Evolutionary conservation across 2,797 vertebrate genomes (phyloP), one percentile per base, ranked within the genome.

Genomic region (Paramormyrops hopkinsi): DNA sequence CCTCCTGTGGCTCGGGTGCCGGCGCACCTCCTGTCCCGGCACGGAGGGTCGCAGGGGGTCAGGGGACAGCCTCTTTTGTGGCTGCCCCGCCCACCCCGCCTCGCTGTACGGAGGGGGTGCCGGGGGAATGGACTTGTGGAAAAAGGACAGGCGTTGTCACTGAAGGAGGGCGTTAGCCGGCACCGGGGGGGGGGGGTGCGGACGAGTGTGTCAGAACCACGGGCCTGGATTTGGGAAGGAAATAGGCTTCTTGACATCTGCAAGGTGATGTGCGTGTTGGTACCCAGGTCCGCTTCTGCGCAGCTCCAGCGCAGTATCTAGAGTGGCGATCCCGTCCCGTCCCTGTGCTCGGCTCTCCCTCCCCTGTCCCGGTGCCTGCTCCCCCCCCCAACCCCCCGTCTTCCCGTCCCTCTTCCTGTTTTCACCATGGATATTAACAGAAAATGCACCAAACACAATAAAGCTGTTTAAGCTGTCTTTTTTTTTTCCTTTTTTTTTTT

Each of bases 381-480:
- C 62, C 59, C 11, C 2, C n/a, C 62, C 6, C 83, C n/a, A 53
- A 53, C 62, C 3, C 8, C 46, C n/a, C 82, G 22, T 3, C 33
- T 87, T 91, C 91, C 86, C 89, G 79, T 86, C 90, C 92, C 92
- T 90, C 86, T 87, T 90, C 92, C 95, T 96, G 94, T 96, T 97
- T 96, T 96, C 96, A 95, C 94, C 92, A 94, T 94, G 93, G 94
- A 96, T 95, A 96, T 96, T 94, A 96, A 94, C 94, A 93, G 94
- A 96, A 92, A 96, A 96, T 94, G 95, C 93, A 94, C 94, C 94
- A 96, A 97, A 96, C 94, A 96, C 94, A 96, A 96, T 96, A 96
- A 96, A 97, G 94, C 95, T 96, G 94, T 97, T 97, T 96, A 95
- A 95, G 94, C 95, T 95, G 95, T 95, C 96, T 96, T 44, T 82